These are phyloP conservation scores for Pleuronectes platessa DNA, from an alignment of 2,113 vertebrate species.

Conservation along the genomic window DNA sequence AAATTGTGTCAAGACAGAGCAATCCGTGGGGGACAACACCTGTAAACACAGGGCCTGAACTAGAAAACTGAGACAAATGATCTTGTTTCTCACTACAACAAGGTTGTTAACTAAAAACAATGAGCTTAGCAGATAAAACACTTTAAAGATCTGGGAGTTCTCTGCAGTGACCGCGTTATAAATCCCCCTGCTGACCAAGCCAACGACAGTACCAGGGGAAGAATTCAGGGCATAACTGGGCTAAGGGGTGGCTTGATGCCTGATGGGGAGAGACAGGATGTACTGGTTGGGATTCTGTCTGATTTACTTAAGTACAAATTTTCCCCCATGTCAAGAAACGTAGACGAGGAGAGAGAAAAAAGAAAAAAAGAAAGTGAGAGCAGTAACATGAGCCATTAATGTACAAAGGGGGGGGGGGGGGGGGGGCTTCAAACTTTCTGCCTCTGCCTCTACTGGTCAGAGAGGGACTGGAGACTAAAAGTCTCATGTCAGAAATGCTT, in stretches of 20 bases:
- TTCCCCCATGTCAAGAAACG: slow-evolving; percentile 21
- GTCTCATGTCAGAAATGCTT: slow-evolving; percentile 70
- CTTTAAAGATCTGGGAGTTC: slow-evolving; percentile 23
- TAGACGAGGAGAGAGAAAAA: not conserved
- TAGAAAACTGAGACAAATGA: slow-evolving; percentile 14
- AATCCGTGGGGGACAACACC: slow-evolving; percentile 8
- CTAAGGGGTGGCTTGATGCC: slow-evolving; percentile 9
- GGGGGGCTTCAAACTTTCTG: slow-evolving; percentile 56
- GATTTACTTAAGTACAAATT: slow-evolving; percentile 57
- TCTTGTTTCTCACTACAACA: slow-evolving; percentile 5
- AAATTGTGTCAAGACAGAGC: slow-evolving; percentile 10
- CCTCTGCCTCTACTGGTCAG: slow-evolving; percentile 49
- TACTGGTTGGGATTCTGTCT: slow-evolving; percentile 42
- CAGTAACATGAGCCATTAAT: slow-evolving; percentile 78
- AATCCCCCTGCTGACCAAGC: slow-evolving; percentile 42
- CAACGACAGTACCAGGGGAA: slow-evolving; percentile 10
- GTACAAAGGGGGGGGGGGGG: slow-evolving; percentile 67
- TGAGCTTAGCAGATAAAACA: slow-evolving; percentile 30
- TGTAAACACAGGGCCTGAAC: slow-evolving; percentile 15
- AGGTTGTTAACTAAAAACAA: slow-evolving; percentile 17
- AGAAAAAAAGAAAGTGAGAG: slow-evolving; percentile 46
- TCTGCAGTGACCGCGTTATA: slow-evolving; percentile 27
- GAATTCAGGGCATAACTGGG: slow-evolving; percentile 12
- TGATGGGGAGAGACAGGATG: slow-evolving; percentile 37
- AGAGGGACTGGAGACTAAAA: slow-evolving; percentile 52